These are phyloP conservation scores for Andrena trimmerana DNA, from an alignment of 2,888 invertebrate genomes.

Conservation along the genomic window DNA sequence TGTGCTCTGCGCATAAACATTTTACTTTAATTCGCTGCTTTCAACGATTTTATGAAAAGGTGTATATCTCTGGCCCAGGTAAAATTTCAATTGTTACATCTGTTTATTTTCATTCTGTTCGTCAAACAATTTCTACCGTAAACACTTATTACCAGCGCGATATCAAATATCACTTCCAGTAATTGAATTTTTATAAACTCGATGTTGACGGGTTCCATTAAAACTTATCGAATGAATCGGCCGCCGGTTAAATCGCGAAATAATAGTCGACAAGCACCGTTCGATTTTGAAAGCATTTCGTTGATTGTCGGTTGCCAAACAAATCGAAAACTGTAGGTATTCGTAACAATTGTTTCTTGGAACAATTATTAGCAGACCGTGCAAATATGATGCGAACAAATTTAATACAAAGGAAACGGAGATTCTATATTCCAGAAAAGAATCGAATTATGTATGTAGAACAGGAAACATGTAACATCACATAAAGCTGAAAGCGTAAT, in stretches of 20 bases:
- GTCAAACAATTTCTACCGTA: slow-evolving; percentile 25
- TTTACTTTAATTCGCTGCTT: neutral
- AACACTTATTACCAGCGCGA: slow-evolving; percentile 20
- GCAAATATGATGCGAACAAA: no score
- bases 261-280: slow-evolving; percentile 10
- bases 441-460: no score
- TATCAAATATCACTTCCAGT: slow-evolving; percentile 38
- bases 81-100: slow-evolving; percentile 8
- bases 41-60: neutral
- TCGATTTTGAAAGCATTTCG: slow-evolving; percentile 20
- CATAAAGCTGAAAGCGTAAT: no score
- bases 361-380: neutral
- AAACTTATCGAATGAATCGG: slow-evolving; percentile 24
- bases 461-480: no score
- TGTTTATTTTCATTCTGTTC: neutral
- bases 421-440: no score
- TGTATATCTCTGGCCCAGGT: neutral
- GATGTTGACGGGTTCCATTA: slow-evolving; percentile 32
- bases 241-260: slow-evolving; percentile 18
- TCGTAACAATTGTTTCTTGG: neutral
- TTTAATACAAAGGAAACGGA: no score
- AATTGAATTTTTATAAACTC: slow-evolving; percentile 44
- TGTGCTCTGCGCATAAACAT: slow-evolving; percentile 32
- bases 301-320: neutral
- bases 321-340: slow-evolving; percentile 5